Evolutionary conservation across 2,888 invertebrate genomes (phyloP), one percentile per base, ranked within the genome.

Genomic region (Eupithecia insigniata): DNA sequence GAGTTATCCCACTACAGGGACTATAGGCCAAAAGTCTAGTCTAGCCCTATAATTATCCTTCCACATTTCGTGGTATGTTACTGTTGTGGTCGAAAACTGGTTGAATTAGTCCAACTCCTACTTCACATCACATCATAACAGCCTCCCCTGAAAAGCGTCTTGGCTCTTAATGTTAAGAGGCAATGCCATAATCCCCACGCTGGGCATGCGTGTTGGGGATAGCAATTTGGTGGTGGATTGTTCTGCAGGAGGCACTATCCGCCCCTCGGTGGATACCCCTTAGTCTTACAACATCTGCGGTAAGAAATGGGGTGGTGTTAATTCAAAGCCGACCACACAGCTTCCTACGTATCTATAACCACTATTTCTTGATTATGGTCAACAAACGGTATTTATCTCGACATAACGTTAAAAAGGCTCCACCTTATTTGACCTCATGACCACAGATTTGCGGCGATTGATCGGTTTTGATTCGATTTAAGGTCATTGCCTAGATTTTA

Each of bases 401-500:
- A 14, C 5, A 14, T 26, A 55, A 12, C 51, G 51, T 51, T 51
- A 51, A 5, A 55, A 10, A 55, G 26, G 5, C 55, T 22, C 26
- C 55, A 26, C 55, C 55, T 26, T 55, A 26, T 7, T 10, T 55
- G 55, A 55, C 55, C 55, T 55, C 55, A 5, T 55, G 26, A 55
- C 55, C 55, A 22, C 12, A 55, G 26, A 55, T 55, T 55, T 26
- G 22, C 55, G 26, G 12, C n/a, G 26, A 55, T n/a, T 55, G 12
- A 55, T 55, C 12, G 26, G 26, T 55, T 55, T 51, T 26, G 22
- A 55, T 55, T 55, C 55, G 67, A 64, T 65, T 71, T 39, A 39
- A 72, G 72, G 69, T 69, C 72, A 69, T 36, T 32, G 7, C 30
- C n/a, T 34, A 26, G 67, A 73, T 55, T 61, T 22, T 66, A 30